Evolutionary conservation across 2,797 vertebrate genomes (phyloP).

Genomic region (Cyprinella venusta): DNA sequence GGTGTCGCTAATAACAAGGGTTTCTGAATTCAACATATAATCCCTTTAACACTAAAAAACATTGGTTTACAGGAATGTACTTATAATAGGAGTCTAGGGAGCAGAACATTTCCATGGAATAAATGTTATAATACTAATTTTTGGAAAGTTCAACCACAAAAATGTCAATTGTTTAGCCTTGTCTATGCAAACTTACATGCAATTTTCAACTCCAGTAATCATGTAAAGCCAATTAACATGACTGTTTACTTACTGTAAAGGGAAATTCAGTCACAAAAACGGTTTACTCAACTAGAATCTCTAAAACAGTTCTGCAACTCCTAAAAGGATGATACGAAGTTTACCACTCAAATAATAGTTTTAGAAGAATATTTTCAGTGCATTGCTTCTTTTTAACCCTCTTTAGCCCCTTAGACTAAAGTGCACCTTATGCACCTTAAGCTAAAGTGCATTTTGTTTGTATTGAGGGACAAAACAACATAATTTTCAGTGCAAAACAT

Average conservation of each 20-base stretch:
- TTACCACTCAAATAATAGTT: not conserved
- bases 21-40: not conserved
- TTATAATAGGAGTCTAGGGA: not conserved
- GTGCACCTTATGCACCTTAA: no score
- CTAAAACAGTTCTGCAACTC: not conserved
- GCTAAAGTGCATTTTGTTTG: not conserved
- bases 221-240: not conserved
- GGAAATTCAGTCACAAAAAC: not conserved
- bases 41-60: not conserved
- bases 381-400: not conserved
- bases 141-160: not conserved
- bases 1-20: not conserved
- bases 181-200: not conserved
- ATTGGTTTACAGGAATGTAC: not conserved
- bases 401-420: not conserved
- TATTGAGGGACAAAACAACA: not conserved
- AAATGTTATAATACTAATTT: not conserved
- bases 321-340: not conserved
- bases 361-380: not conserved
- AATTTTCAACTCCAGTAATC: not conserved
- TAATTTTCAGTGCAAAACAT: not conserved
- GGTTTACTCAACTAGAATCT: not conserved
- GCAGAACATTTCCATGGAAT: not conserved
- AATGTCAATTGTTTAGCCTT: not conserved
- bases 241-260: constrained; percentile 2